These are phyloP conservation scores for Stichodactyla helianthus DNA, from an alignment of 64 coral and sea anemone genomes.

Conservation along the genomic window DNA sequence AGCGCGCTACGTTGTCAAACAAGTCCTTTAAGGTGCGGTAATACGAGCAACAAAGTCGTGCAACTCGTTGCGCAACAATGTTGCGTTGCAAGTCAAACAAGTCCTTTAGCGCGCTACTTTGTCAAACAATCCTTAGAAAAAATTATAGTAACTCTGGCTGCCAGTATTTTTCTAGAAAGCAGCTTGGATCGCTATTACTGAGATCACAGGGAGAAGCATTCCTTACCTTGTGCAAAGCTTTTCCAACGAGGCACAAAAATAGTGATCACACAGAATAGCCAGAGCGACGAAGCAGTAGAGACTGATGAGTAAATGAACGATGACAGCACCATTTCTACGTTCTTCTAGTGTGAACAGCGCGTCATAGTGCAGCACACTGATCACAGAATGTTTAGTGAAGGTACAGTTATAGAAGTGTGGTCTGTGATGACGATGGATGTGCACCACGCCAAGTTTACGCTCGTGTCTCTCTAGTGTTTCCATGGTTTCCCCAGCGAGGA, in stretches of 20 bases:
- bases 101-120: no score
- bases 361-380: conserved; percentile 87
- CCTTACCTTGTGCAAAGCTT: conserved; percentile 89
- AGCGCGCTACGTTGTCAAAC: no score
- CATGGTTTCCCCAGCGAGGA: conserved; percentile 3
- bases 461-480: conserved; percentile 28
- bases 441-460: conserved; percentile 59
- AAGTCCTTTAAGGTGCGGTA: no score
- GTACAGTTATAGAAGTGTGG: conserved; percentile 70
- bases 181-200: no score
- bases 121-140: no score
- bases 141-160: no score
- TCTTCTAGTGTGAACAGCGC: conserved; percentile 80
- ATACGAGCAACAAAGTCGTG: no score
- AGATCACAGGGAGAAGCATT: not conserved
- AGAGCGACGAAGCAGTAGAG: conserved; percentile 84
- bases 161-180: no score
- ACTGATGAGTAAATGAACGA: conserved; percentile 80
- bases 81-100: no score
- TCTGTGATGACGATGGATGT: conserved; percentile 32
- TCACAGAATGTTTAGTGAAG: conserved; percentile 58
- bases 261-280: conserved; percentile 83
- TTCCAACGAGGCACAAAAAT: conserved; percentile 95
- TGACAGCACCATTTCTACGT: conserved; percentile 70
- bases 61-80: no score